Percentiles rank a stretch among this genome's conserved stretches.
phyloP scores from a whole-genome alignment of 2,113 vertebrate species.

The Ahaetulla prasina region DNA sequence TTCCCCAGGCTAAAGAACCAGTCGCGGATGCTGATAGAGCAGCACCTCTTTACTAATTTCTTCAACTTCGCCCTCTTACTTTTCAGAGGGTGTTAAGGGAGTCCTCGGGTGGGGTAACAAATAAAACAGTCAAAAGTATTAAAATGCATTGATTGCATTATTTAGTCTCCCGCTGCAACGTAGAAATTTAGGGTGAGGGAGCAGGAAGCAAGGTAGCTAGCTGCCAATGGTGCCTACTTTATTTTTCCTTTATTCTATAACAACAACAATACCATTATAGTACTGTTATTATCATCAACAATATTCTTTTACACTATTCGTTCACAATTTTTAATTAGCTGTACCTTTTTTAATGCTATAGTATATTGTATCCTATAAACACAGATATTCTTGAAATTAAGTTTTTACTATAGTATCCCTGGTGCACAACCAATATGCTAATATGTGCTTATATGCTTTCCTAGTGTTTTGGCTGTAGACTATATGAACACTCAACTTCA shows the following conservation, averaged over 20 bases:
- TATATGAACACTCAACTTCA: not conserved
- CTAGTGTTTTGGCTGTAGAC: not conserved
- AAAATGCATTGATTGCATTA: not conserved
- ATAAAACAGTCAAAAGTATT: not conserved
- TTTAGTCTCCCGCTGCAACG: not conserved
- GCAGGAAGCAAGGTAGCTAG: not conserved
- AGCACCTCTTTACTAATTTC: no score
- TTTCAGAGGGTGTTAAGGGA: not conserved
- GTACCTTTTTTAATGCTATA: not conserved
- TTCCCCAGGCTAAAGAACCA: not conserved
- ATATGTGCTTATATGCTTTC: not conserved
- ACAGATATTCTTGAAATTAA: not conserved
- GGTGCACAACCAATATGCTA: not conserved
- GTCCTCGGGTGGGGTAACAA: not conserved
- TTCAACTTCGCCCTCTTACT: not conserved
- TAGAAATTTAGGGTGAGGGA: not conserved
- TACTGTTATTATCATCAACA: not conserved
- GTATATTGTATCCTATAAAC: not conserved
- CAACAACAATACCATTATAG: no score
- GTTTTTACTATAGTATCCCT: not conserved
- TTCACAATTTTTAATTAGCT: not conserved
- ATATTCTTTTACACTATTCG: not conserved
- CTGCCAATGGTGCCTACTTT: not conserved
- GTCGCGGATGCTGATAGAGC: not conserved
- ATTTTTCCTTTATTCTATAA: not conserved